Evolutionary conservation across 2,113 vertebrate species (phyloP).

Genomic region (Xenotilapia caudafasciata): DNA sequence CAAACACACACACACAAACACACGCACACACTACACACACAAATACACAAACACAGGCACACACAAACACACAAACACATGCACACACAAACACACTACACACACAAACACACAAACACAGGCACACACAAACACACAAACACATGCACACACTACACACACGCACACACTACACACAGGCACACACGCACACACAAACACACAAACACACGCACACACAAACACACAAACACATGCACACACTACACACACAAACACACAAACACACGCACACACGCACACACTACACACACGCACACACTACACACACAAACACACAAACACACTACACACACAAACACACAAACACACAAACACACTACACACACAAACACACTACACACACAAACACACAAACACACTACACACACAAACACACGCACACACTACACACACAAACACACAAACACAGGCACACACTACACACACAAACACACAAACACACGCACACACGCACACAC

Average conservation of each 20-base stretch:
- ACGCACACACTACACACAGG: no score
- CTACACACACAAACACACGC: fast-evolving
- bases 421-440: fast-evolving
- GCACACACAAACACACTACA: fast-evolving
- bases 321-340: fast-evolving
- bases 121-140: fast-evolving
- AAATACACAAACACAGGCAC: fast-evolving
- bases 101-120: fast-evolving
- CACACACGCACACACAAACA: no score
- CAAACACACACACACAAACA: fast-evolving
- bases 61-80: fast-evolving
- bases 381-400: fast-evolving
- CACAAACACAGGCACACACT: fast-evolving
- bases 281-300: no score
- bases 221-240: fast-evolving
- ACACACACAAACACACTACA: no score
- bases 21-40: fast-evolving
- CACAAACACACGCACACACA: no score
- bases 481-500: fast-evolving
- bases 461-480: no score
- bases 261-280: no score
- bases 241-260: background rate
- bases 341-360: no score
- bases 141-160: no score
- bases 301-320: no score